Conservation (phyloP, 2,888 invertebrate species). For the Ceriagrion tenellum region DNA sequence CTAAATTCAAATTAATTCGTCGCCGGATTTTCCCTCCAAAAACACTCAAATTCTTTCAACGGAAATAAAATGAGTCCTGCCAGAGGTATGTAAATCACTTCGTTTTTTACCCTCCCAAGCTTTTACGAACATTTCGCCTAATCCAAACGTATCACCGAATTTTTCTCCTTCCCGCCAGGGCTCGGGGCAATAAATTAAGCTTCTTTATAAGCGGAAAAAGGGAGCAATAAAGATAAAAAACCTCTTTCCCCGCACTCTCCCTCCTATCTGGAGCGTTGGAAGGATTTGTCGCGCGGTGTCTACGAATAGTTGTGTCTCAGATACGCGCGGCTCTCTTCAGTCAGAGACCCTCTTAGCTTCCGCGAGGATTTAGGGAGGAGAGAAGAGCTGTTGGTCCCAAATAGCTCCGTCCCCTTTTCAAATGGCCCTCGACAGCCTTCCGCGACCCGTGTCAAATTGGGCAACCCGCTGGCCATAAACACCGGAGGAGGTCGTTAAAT, state of each 20-base stretch:
- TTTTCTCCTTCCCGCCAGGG: not conserved
- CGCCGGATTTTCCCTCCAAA: not conserved
- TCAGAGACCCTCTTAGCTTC: not conserved
- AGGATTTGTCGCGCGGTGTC: conserved; percentile 52
- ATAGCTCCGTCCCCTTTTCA: conserved; percentile 1
- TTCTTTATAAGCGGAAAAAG: conserved; percentile 44
- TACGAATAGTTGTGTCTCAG: conserved; percentile 60
- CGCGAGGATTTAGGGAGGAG: conserved; percentile 6
- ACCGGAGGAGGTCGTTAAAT: conserved; percentile 48
- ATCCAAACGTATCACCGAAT: conserved; percentile 4
- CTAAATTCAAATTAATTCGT: not conserved
- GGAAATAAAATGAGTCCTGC: not conserved
- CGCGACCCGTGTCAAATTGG: conserved; percentile 59
- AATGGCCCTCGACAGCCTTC: conserved; percentile 26
- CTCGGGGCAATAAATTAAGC: not conserved
- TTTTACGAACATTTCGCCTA: not conserved
- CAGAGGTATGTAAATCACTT: not conserved
- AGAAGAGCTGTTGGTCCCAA: conserved; percentile 6
- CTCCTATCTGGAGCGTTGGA: conserved; percentile 20
- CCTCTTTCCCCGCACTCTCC: too few relatives aligned
- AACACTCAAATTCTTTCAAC: not conserved
- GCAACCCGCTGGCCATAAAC: conserved; percentile 57
- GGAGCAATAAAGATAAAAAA: not conserved
- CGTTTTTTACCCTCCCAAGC: not conserved
- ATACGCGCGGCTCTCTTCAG: not conserved